phyloP scores from a whole-genome alignment of 2,113 vertebrate species.

The Syrmaticus mikado region DNA sequence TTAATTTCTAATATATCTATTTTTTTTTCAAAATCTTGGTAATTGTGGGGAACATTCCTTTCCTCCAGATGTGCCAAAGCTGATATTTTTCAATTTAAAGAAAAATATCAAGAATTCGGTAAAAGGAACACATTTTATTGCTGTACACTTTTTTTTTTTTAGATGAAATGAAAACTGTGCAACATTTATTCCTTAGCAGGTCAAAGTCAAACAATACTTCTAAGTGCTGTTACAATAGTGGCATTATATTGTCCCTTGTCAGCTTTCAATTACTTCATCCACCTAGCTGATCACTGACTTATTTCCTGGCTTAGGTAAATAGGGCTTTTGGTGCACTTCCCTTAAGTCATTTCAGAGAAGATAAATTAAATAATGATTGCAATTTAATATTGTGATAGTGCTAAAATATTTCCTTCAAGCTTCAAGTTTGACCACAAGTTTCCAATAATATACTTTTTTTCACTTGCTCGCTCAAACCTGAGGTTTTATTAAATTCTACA shows the following conservation, averaged over 20 bases:
- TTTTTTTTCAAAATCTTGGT: constrained; percentile 67
- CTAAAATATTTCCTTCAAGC: constrained; percentile 87
- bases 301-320: constrained; percentile 83
- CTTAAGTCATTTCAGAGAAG: constrained; percentile 81
- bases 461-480: constrained; percentile 80
- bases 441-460: constrained; percentile 85
- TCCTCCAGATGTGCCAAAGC: constrained; percentile 71
- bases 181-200: constrained; percentile 68
- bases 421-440: constrained; percentile 87
- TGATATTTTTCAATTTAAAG: constrained; percentile 76
- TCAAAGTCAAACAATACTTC: constrained; percentile 75
- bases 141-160: constrained; percentile 25
- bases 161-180: constrained; percentile 73
- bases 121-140: constrained; percentile 70
- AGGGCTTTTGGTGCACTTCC: constrained; percentile 78
- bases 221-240: constrained; percentile 77
- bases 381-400: constrained; percentile 87
- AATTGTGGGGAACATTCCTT: constrained; percentile 70
- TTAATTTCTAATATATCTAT: constrained; percentile 71
- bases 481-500: constrained; percentile 88
- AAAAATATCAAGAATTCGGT: constrained; percentile 60
- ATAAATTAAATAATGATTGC: constrained; percentile 88
- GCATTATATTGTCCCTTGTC: constrained; percentile 81
- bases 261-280: constrained; percentile 79
- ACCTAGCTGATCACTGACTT: constrained; percentile 79